Conservation (phyloP, 1,140 invertebrate species). For the Matsumurasca onukii region DNA sequence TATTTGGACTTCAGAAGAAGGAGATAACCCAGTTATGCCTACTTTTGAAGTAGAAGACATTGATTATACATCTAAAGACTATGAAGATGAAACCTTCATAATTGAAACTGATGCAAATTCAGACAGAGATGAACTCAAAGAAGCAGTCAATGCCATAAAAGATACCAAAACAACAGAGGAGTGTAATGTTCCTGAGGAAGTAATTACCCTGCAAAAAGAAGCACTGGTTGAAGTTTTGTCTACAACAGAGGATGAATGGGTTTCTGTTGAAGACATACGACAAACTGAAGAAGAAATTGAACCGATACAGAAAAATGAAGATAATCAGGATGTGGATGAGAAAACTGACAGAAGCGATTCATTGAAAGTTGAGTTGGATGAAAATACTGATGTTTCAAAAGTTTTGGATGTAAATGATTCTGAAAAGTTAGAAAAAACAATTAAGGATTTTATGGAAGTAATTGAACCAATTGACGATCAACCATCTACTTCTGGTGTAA, state of each 20-base stretch:
- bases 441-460: slow-evolving; percentile 33
- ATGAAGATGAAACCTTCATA: slow-evolving; percentile 42
- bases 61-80: slow-evolving; percentile 38
- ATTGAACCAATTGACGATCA: slow-evolving; percentile 29
- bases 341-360: slow-evolving; percentile 22
- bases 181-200: slow-evolving; percentile 31
- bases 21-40: slow-evolving; percentile 38
- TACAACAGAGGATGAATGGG: slow-evolving; percentile 45
- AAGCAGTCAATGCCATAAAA: slow-evolving; percentile 18
- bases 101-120: slow-evolving; percentile 26
- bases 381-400: slow-evolving; percentile 27
- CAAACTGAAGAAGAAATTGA: slow-evolving; percentile 42
- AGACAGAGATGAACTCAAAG: slow-evolving; percentile 9
- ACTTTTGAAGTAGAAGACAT: slow-evolving; percentile 38
- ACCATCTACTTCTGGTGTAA: slow-evolving; percentile 34
- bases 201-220: slow-evolving; percentile 52
- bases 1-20: slow-evolving; percentile 44
- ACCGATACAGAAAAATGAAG: slow-evolving; percentile 30
- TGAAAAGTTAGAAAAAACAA: slow-evolving; percentile 26
- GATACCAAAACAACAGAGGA: slow-evolving; percentile 24
- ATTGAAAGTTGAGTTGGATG: slow-evolving; percentile 26
- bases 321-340: slow-evolving; percentile 15
- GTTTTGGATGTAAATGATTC: slow-evolving; percentile 11
- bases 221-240: slow-evolving; percentile 49
- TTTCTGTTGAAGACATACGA: slow-evolving; percentile 32